Base-by-base conservation (phyloP, 2,888 invertebrate genomes). In the Amiota communis region DNA sequence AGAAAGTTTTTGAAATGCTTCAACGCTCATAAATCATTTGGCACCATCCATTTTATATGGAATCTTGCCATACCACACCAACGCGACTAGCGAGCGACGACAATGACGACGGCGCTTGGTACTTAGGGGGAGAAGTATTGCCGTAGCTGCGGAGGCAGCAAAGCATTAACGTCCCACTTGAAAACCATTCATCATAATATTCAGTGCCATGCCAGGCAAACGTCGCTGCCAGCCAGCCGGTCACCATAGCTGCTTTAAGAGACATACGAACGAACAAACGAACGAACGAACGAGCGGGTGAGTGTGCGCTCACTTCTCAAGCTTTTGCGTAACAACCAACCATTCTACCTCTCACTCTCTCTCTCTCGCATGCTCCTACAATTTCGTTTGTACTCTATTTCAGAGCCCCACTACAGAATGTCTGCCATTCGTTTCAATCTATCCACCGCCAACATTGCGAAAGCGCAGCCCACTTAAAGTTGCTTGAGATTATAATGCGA, bases 161-260 rank as follows among this genome's bases (percentile, higher is more conserved):
- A 79, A 78, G 13, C 59, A 51, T 69, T 63, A 77, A 73, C 79
- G 83, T 83, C 84, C 84, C 86, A 84, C 84, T 83, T 84, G 84
- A 84, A 80, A 85, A 78, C 82, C 84, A 84, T 84, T 81, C 78
- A 84, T 84, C 84, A 84, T 81, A 82, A 79, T 78, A 75, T 73
- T 56, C 67, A 51, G 59, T 68, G 61, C 49, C 63, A 71, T 51
- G 71, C 49, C 71, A 71, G 61, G 71, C 71, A 47, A n/a, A 67
- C 57, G 56, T 61, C 61, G 36, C 20, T 46, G 49, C 46, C 57
- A 15, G 59, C 59, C 56, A 61, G 73, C 72, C 72, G 74, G 73
- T 76, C 75, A 75, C 59, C 53, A 74, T 78, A 59, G 80, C 80
- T 74, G 74, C 46, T 13, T 59, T 59, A 10, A 59, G 11, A 59